Evolutionary conservation across 2,113 vertebrate genomes (phyloP).

Genomic region (Macaca fascicularis): DNA sequence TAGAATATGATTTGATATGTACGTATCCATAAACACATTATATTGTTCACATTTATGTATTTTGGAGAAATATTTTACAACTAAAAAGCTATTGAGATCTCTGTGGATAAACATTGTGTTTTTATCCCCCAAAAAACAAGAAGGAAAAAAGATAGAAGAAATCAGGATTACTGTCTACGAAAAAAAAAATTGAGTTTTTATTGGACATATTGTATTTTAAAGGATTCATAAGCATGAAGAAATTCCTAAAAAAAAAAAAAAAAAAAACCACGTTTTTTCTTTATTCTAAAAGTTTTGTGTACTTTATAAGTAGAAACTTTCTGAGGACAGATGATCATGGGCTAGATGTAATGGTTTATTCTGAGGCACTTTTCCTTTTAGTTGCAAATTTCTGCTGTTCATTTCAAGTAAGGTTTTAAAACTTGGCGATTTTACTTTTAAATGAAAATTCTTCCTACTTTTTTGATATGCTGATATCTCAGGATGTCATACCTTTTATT

Average conservation of each 20-base stretch:
- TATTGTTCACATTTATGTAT: not conserved
- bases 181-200: not conserved
- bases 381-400: conserved; percentile 44
- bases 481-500: conserved; percentile 47
- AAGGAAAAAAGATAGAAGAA: not conserved
- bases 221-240: not conserved
- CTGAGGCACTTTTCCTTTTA: not conserved
- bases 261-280: not conserved
- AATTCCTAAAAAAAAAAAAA: not conserved
- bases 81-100: not conserved
- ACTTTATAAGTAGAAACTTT: not conserved
- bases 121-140: not conserved
- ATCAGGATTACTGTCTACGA: not conserved
- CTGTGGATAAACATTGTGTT: not conserved
- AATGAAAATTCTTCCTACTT: conserved; percentile 38
- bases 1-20: not conserved
- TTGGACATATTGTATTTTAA: not conserved
- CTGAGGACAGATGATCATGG: not conserved
- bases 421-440: conserved; percentile 37
- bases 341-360: not conserved
- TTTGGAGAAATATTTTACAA: not conserved
- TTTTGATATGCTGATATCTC: conserved; percentile 62
- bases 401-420: conserved; percentile 46
- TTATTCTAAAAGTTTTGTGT: conserved; percentile 17
- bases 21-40: not conserved